phyloP scores from a whole-genome alignment of 2,888 invertebrate species.

The Tuberolachnus salignus region DNA sequence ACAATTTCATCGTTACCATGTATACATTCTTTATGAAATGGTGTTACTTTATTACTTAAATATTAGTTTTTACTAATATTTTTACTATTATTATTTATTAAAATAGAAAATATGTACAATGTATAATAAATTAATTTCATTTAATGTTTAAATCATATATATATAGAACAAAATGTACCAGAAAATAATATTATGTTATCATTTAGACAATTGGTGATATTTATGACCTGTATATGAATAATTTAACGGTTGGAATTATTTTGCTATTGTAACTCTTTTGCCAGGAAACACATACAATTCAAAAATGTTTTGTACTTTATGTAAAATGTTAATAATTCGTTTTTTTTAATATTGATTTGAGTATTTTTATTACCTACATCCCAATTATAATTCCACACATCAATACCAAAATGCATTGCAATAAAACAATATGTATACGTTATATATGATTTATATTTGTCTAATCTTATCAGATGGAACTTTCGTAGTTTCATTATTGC shows the following conservation, averaged over 20 bases:
- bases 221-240: slow-evolving; percentile 4
- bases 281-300: not conserved
- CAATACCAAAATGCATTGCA: too few species aligned
- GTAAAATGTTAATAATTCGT: slow-evolving; percentile 31
- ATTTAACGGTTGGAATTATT: slow-evolving; percentile 14
- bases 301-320: slow-evolving; percentile 29
- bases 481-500: too few species aligned
- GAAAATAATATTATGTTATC: not conserved
- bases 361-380: not conserved
- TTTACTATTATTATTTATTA: slow-evolving; percentile 49
- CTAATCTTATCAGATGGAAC: too few species aligned
- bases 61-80: not conserved
- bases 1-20: slow-evolving; percentile 49
- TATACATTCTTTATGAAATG: slow-evolving; percentile 4
- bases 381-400: too few species aligned
- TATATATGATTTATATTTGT: too few species aligned
- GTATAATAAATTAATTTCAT: slow-evolving; percentile 35
- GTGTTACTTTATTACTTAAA: slow-evolving; percentile 31
- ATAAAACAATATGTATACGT: too few species aligned
- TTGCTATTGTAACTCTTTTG: not conserved
- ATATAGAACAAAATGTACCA: slow-evolving; percentile 10
- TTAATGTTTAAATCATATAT: slow-evolving; percentile 7
- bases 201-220: not conserved
- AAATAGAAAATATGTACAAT: slow-evolving; percentile 42
- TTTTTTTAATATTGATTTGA: not conserved